phyloP scores from a whole-genome alignment of 64 coral and sea anemone species.

The Porites australiensis region DNA sequence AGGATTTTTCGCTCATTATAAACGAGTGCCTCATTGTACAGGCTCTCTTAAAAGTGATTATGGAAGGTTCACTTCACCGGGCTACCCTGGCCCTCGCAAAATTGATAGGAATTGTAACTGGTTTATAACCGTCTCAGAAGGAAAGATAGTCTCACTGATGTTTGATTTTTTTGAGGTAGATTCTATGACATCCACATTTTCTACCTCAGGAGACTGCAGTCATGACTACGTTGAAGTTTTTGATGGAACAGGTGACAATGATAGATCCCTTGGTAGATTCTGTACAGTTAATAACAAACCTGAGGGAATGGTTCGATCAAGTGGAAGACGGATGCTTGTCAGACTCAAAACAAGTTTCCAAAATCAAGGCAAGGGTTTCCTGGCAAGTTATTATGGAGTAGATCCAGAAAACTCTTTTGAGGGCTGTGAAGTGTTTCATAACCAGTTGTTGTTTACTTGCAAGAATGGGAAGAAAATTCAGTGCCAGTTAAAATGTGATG shows the following conservation, averaged over 20 bases:
- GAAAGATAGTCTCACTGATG: constrained; percentile 63
- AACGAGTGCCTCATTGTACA: constrained; percentile 74
- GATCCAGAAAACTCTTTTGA: constrained; percentile 80
- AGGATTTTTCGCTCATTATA: constrained; percentile 65
- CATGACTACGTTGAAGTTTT: constrained; percentile 83
- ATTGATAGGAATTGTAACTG: constrained; percentile 68
- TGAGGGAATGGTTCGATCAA: constrained; percentile 45
- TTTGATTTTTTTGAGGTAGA: constrained; percentile 76
- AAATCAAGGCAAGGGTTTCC: constrained; percentile 72
- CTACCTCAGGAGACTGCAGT: constrained; percentile 33
- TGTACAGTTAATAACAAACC: constrained; percentile 65
- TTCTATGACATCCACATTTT: background rate
- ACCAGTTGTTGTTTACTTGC: constrained; percentile 84
- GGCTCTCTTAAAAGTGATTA: constrained; percentile 60
- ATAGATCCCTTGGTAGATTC: constrained; percentile 50
- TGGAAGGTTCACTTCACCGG: constrained; percentile 85
- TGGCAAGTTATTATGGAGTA: constrained; percentile 80
- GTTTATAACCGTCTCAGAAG: constrained; percentile 74
- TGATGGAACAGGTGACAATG: constrained; percentile 66
- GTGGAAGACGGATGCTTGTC: constrained; percentile 72
- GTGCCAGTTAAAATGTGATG: constrained; percentile 92
- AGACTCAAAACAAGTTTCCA: constrained; percentile 40
- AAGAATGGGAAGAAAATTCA: constrained; percentile 76
- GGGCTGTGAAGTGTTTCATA: constrained; percentile 61
- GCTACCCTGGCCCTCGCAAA: constrained; percentile 42